A percentile compares a stretch with the other conserved stretches of the same genome.
Conservation (phyloP, 2,797 vertebrate species). For the Ispidina lecontei region DNA sequence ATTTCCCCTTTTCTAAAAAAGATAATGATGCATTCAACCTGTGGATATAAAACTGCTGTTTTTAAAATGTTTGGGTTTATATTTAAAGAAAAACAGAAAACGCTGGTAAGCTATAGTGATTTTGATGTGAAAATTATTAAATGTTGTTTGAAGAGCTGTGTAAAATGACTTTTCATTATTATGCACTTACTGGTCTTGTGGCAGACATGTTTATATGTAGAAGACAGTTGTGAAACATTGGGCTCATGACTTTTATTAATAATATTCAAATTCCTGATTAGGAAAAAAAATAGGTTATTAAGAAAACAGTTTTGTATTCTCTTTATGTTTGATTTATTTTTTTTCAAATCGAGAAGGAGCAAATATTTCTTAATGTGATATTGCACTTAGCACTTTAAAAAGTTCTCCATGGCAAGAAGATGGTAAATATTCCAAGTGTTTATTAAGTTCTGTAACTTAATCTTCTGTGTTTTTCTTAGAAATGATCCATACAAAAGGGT, state of each 20-base stretch:
- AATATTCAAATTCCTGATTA: not conserved
- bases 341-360: not conserved
- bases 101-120: constrained; percentile 11
- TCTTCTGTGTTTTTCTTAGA: not conserved
- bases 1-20: not conserved
- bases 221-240: not conserved
- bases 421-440: not conserved
- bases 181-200: not conserved
- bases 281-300: not conserved
- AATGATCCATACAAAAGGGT: not conserved
- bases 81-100: constrained; percentile 54
- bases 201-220: not conserved
- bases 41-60: constrained; percentile 42
- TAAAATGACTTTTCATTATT: constrained; percentile 57
- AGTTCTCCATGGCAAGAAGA: not conserved
- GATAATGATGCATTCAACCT: constrained; percentile 36
- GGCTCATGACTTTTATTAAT: not conserved
- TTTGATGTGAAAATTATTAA: constrained; percentile 62
- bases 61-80: constrained; percentile 56
- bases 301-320: not conserved
- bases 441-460: not conserved
- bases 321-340: not conserved
- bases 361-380: not conserved
- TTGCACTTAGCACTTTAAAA: not conserved
- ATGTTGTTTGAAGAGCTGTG: constrained; percentile 49